Conservation (phyloP, 37 sponge, comb jelly and placozoan genomes). For the Corticium candelabrum region DNA sequence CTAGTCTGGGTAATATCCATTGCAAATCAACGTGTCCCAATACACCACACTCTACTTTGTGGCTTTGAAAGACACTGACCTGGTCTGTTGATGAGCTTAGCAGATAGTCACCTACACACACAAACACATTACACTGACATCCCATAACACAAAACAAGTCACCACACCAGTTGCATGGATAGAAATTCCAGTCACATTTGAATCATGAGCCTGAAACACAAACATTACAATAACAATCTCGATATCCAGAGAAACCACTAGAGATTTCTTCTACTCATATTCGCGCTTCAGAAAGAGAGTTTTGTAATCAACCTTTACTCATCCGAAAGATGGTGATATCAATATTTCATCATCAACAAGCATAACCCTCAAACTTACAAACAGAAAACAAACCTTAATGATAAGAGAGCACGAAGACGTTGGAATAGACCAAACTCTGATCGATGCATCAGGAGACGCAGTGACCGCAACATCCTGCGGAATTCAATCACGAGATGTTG, state of each 20-base stretch:
- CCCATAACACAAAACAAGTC: background rate
- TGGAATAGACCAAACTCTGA: conserved; percentile 70
- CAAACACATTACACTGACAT: background rate
- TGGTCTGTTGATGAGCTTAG: conserved; percentile 80
- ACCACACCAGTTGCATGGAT: conserved; percentile 90
- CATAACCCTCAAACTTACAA: background rate
- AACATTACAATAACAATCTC: too few relatives aligned
- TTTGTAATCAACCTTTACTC: background rate
- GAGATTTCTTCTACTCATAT: too few relatives aligned
- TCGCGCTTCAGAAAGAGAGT: conserved; percentile 2
- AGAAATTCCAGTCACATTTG: conserved; percentile 86
- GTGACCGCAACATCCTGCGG: conserved; percentile 63
- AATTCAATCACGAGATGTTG: background rate
- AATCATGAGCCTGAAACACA: conserved; percentile 68
- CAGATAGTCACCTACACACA: conserved; percentile 52
- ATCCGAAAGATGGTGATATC: background rate
- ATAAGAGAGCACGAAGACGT: conserved; percentile 27
- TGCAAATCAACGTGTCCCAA: too few relatives aligned
- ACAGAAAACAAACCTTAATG: conserved; percentile 43
- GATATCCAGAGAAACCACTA: too few relatives aligned
- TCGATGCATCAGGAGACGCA: conserved; percentile 82
- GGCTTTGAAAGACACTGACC: too few relatives aligned
- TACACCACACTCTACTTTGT: too few relatives aligned
- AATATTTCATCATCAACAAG: background rate
- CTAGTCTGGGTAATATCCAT: too few relatives aligned